Base-by-base conservation (phyloP, 2,888 invertebrate genomes). In the Cryptocephalus moraei region DNA sequence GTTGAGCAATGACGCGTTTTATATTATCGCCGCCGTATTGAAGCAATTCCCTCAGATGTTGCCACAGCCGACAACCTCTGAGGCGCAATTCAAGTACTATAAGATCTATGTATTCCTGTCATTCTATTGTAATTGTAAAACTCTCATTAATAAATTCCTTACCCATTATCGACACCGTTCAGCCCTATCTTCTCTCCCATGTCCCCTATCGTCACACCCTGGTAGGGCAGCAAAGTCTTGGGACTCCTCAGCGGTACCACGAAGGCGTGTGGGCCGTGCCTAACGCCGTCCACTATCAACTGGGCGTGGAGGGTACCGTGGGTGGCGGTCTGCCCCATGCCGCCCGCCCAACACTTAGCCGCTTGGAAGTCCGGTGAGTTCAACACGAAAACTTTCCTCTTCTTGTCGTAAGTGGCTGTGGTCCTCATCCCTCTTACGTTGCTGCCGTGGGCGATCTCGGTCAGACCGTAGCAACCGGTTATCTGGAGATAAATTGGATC, bases 161-260 rank as follows among this genome's bases (percentile, higher is more conserved):
- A 89, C 87, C 96, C 96, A 73, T 96, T 96, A 67, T 96, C 96
- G 38, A 95, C 71, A 2, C 92, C 94, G 69, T 95, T 91, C 8
- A 92, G 75, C 0, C 90, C 94, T 39, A 90, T 75, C 72, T 96
- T 96, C 67, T 88, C 87, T 1, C 96, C 96, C 73, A 96, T 79
- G 66, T 96, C 95, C 0, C 94, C 94, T 0, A 94, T 86, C 0
- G 77, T 79, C 1, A 96, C 80, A 0, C 93, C 92, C 0, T 89
- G 82, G 62, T 74, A 80, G 0, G 90, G 79, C 45, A 78, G 62
- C 61, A 88, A 67, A 0, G 88, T 89, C 48, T 77, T 72, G 0
- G 82, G 79, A 68, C 90, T 83, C 4, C 93, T 73, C 50, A 96
- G 77, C 0, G 88, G 91, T 10, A 91, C 88, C 11, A 94, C 73